Evolutionary conservation across 2,797 vertebrate species (phyloP), one percentile per base, ranked within the genome.

Genomic region (Sebastes vulpes): DNA sequence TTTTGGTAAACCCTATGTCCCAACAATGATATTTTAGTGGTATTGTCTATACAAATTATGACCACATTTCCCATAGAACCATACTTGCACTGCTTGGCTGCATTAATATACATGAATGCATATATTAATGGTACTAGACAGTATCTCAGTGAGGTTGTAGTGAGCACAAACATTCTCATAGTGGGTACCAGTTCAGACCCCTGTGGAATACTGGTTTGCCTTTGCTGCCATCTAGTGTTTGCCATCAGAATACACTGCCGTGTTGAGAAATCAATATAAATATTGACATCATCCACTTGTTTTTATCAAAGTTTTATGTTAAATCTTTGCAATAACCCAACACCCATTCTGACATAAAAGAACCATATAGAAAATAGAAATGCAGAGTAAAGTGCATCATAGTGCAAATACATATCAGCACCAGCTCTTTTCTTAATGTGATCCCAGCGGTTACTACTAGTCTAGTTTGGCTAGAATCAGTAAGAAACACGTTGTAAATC

Each of bases 191-290:
- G 6, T 12, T 10, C 1, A 66, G 11, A 58, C 4, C 3, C 2
- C 16, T 38, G 6, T 18, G 5, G 6, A 16, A 11, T 3, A 26
- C 38, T 11, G 70, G 28, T 73, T 88, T 79, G 57, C 9, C 46
- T 91, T 73, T 89, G 70, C 87, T 90, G 86, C 90, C 85, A 89
- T 83, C 92, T 89, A 81, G 73, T 85, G 89, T 78, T 81, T 71
- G 12, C 25, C 5, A 38, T 50, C 3, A 68, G 32, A 57, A 57
- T 6, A 50, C 9, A 65, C 25, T 25, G 35, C 14, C 57, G 5
- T 1, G 5, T 28, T 29, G 3, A 57, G 9, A 38, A 10, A 66
- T 1, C 5, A 12, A 25, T 29, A 5, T 12, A 4, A 25, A 53
- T 18, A 52, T 3, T 60, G 12, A 48, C 5, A 50, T 26, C 3